Conservation (phyloP, 2,888 invertebrate species). For the Drosophila vallismaia region DNA sequence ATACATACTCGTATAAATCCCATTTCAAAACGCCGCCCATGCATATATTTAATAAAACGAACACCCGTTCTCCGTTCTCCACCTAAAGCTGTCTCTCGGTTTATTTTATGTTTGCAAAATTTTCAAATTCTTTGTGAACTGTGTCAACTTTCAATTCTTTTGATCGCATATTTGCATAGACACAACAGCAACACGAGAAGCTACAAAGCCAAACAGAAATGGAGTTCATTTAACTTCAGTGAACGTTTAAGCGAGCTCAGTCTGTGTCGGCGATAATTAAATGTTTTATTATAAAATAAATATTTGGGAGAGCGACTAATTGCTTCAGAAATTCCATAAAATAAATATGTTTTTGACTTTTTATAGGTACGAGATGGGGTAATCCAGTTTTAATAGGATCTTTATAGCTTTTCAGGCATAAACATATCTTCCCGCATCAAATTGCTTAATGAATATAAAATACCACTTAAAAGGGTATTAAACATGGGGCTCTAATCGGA, state of each 20-base stretch:
- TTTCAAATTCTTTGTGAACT: slow-evolving; percentile 47
- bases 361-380: slow-evolving; percentile 15
- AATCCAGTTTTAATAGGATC: neutral
- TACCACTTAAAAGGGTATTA: slow-evolving; percentile 27
- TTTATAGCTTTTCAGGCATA: slow-evolving; percentile 1
- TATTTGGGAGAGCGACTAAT: slow-evolving; percentile 20
- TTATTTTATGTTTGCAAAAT: slow-evolving; percentile 15
- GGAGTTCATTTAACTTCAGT: slow-evolving; percentile 25
- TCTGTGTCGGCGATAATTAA: slow-evolving; percentile 17
- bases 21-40: slow-evolving; percentile 32
- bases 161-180: slow-evolving; percentile 41
- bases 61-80: slow-evolving; percentile 23
- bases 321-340: slow-evolving; percentile 7
- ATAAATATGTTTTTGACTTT: slow-evolving; percentile 13
- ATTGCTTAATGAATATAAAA: slow-evolving; percentile 9
- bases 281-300: slow-evolving; percentile 28
- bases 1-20: neutral
- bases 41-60: slow-evolving; percentile 38
- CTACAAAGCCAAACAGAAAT: neutral
- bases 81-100: neutral
- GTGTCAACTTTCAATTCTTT: slow-evolving; percentile 70
- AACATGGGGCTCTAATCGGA: neutral
- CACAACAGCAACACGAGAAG: slow-evolving; percentile 28
- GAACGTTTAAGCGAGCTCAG: slow-evolving; percentile 20
- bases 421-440: slow-evolving; percentile 9